Evolutionary conservation across 2,888 invertebrate genomes (phyloP), one percentile per base, ranked within the genome.

Genomic region (Hemithea aestivaria): DNA sequence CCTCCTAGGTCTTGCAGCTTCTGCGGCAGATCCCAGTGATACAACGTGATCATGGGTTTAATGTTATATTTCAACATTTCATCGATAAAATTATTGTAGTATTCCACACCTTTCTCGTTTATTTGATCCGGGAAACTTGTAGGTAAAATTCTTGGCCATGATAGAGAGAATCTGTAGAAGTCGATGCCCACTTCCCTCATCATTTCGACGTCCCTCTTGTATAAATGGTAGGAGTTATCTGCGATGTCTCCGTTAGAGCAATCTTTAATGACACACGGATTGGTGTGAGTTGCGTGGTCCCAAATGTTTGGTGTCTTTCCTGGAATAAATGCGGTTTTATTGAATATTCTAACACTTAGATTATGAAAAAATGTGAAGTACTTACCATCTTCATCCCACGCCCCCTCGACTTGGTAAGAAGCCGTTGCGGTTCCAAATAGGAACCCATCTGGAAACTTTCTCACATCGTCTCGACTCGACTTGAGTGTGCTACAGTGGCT

Each of bases 141-240:
- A 0, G 91, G 90, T 28, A 91, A 62, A 12, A 92, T 72, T 27
- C 92, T 66, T 0, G 89, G 55, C 92, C 92, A 92, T 0, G 90
- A 85, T n/a, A 90, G 62, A 0, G 89, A 89, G 52, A 89, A 88
- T 27, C 89, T 70, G 60, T 89, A 88, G 48, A 71, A 78, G 35
- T 88, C 68, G 1, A 81, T 63, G 1, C 79, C 79, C 7, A 87
- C 51, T 42, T 80, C 65, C 28, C 69, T 61, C 40, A 85, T 53
- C 51, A 87, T 66, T 42, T 73, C 66, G 0, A 88, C 73, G 45
- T 88, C 88, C 40, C 90, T 87, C 53, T 87, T 77, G 56, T 88
- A 90, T 47, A 83, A 80, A 62, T 91, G 81, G 58, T 91, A 89
- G 12, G 87, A 87, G 53, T 92, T 88, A 25, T 88, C 80, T 0